Base-by-base conservation (phyloP, 2,113 vertebrate genomes). In the Protomyctophum bolini region DNA sequence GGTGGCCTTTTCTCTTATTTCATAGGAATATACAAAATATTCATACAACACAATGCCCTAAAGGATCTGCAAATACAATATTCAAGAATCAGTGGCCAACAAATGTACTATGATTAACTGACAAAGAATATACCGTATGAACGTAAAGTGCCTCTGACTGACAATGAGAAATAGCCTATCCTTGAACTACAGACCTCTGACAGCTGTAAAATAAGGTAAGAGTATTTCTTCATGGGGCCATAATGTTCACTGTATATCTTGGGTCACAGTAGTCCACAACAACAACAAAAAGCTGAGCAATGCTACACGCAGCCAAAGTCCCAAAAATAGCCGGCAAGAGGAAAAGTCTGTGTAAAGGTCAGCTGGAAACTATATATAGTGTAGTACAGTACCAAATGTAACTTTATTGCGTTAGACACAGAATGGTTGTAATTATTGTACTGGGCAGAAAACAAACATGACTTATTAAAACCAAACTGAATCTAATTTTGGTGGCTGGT, bases 281-380 rank as follows among this genome's bases (percentile, higher is more conserved):
- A 21, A 21, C 79, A 54, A 64, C n/a, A 92, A 91, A 90, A 88
- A 88, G 84, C 88, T 75, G 83, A 87, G 84, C 84, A 82, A 83
- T 66, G 71, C 76, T 81, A 63, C 41, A 58, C 70, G 64, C 14
- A 55, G 68, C 65, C 66, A 70, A 64, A 33, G 55, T 6, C 77
- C 89, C 88, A 81, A 83, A 93, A 92, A 93, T 94, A 83, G 84
- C 63, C 73, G 81, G 81, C 83, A 72, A 86, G 87, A 61, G 75
- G 79, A 74, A 41, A 41, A 88, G 71, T 73, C 86, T 90, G 90
- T 74, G 51, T 60, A 94, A 95, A 95, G 95, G 90, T 92, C 87
- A 59, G 63, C n/a, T 12, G 61, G 55, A 75, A 81, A 75, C 69
- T 75, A 29, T 55, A 76, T 55, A 71, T 21, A 29, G 6, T 79